Evolutionary conservation across 2,113 vertebrate species (phyloP).

Genomic region (Galemys pyrenaicus): DNA sequence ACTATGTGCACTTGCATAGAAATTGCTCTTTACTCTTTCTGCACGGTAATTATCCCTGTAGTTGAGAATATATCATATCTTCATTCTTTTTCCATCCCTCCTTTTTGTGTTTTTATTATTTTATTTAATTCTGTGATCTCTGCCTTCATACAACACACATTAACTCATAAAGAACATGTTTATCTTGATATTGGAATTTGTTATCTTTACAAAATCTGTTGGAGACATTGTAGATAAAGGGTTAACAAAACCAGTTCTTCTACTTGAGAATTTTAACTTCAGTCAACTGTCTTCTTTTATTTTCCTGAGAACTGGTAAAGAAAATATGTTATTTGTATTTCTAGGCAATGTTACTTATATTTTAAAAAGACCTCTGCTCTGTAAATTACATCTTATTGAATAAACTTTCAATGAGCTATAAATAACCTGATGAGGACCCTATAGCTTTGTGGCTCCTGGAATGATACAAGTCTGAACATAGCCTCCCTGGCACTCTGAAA

Average conservation of each 20-base stretch:
- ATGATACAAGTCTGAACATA: not conserved
- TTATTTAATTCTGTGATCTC: not conserved
- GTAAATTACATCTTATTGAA: not conserved
- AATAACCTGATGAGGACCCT: not conserved
- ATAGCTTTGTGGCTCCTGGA: not conserved
- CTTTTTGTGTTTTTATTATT: not conserved
- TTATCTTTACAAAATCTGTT: not conserved
- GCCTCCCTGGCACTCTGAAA: not conserved
- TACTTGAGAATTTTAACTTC: slow-evolving; percentile 29
- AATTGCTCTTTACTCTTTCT: not conserved
- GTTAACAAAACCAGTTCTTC: not conserved
- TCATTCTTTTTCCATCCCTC: not conserved
- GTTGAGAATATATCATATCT: not conserved
- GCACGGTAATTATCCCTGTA: not conserved
- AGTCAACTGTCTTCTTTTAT: not conserved
- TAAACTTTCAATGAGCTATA: not conserved
- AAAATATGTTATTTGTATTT: not conserved
- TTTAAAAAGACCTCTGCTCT: not conserved
- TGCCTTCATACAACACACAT: not conserved
- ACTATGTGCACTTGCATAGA: not conserved
- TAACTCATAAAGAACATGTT: not conserved
- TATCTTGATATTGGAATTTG: not conserved
- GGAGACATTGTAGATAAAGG: not conserved
- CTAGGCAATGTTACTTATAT: not conserved
- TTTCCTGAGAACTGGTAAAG: not conserved